phyloP scores from a whole-genome alignment of 2,888 invertebrate species.

The Papilio elwesi region DNA sequence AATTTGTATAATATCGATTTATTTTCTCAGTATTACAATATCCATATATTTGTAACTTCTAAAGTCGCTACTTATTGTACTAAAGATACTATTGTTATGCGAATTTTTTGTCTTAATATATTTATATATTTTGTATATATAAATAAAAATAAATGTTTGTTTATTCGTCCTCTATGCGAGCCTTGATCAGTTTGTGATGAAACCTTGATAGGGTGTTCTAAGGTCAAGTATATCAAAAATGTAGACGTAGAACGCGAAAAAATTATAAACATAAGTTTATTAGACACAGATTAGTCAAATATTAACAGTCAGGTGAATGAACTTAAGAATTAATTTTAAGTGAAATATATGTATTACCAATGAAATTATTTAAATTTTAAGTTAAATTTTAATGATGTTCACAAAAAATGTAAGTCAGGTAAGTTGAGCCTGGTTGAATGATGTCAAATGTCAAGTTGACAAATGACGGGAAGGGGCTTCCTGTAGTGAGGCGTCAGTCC shows the following conservation, averaged over 20 bases:
- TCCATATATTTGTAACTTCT: not conserved
- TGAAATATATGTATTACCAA: not conserved
- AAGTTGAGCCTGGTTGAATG: slow-evolving; percentile 68
- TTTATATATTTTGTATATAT: too few species aligned
- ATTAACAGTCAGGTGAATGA: too few species aligned
- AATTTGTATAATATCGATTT: slow-evolving; percentile 16
- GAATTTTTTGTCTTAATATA: too few species aligned
- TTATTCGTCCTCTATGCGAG: too few species aligned
- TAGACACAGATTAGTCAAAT: too few species aligned
- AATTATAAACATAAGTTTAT: too few species aligned
- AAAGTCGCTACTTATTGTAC: not conserved
- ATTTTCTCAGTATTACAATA: slow-evolving; percentile 39
- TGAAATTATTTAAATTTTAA: slow-evolving; percentile 12
- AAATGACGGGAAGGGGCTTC: slow-evolving; percentile 77
- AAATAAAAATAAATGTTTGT: too few species aligned
- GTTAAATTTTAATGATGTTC: slow-evolving; percentile 41
- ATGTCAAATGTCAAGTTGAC: slow-evolving; percentile 81
- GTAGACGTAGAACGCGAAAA: too few species aligned
- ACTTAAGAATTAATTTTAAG: too few species aligned
- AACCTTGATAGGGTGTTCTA: too few species aligned
- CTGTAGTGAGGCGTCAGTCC: slow-evolving; percentile 70
- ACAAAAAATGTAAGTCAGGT: slow-evolving; percentile 57
- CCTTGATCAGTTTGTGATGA: too few species aligned
- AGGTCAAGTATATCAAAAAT: too few species aligned
- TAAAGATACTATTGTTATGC: not conserved